Conservation (phyloP, 2,888 invertebrate species). For the Drosophila anceps region DNA sequence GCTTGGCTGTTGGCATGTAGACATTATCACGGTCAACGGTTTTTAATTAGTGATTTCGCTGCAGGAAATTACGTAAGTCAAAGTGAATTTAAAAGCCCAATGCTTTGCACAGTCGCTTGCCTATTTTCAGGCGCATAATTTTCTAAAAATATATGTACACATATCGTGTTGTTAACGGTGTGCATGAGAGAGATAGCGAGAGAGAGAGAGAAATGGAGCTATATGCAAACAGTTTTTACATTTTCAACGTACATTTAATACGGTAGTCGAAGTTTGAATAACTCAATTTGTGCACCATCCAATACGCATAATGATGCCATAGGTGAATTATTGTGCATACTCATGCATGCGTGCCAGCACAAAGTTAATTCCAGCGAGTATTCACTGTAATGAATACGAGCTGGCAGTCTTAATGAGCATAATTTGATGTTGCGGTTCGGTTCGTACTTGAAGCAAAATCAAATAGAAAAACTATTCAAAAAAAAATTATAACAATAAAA, state of each 20-base stretch:
- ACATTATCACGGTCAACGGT: slow-evolving; percentile 69
- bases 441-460: background rate
- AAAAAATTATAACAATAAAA: too few relatives aligned
- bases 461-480: too few relatives aligned
- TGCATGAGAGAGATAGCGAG: background rate
- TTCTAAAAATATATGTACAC: slow-evolving; percentile 12
- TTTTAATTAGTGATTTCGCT: slow-evolving; percentile 71
- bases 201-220: background rate
- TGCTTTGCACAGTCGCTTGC: slow-evolving; percentile 9
- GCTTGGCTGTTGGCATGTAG: slow-evolving; percentile 38
- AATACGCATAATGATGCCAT: background rate
- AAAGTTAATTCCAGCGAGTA: slow-evolving; percentile 4
- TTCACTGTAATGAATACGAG: background rate
- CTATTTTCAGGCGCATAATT: slow-evolving; percentile 35
- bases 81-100: slow-evolving; percentile 57
- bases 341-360: background rate
- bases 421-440: background rate
- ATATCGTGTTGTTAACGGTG: background rate
- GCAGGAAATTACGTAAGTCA: slow-evolving; percentile 55
- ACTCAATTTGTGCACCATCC: slow-evolving; percentile 19
- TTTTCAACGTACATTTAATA: slow-evolving; percentile 20
- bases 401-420: background rate
- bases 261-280: slow-evolving; percentile 22
- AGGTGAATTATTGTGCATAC: background rate
- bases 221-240: background rate